phyloP scores from a whole-genome alignment of 2,888 invertebrate species.

The Conistra vaccinii region DNA sequence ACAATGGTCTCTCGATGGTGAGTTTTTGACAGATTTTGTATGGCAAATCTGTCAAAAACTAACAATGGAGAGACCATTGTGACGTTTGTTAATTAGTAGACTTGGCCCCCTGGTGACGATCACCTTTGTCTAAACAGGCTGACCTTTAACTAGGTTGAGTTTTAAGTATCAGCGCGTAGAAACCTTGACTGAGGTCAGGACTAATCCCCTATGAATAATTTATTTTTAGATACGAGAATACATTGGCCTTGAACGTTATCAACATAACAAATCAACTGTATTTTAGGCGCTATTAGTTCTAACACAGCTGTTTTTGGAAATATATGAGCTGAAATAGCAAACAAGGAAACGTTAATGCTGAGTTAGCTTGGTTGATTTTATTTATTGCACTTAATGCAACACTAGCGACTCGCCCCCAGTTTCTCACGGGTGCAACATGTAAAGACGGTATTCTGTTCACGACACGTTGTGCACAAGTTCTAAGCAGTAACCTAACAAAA shows the following conservation, averaged over 20 bases:
- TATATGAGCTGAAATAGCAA: not conserved
- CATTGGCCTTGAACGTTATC: slow-evolving; percentile 45
- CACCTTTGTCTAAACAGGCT: slow-evolving; percentile 11
- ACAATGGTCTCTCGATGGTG: too few relatives aligned
- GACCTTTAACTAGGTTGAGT: slow-evolving; percentile 15
- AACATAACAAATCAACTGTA: slow-evolving; percentile 31
- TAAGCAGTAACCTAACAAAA: not conserved
- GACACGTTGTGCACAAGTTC: not conserved
- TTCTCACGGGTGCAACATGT: not conserved
- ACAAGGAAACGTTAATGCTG: not conserved
- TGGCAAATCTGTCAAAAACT: too few relatives aligned
- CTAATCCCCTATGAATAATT: slow-evolving; percentile 53
- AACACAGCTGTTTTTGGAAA: not conserved
- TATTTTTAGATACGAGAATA: slow-evolving; percentile 32
- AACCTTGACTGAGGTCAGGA: slow-evolving; percentile 55
- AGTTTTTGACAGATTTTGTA: too few relatives aligned
- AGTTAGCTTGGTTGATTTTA: not conserved
- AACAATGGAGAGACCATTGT: too few relatives aligned
- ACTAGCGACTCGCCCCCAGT: not conserved
- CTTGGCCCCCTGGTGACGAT: not conserved
- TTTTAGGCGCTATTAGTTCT: slow-evolving; percentile 12
- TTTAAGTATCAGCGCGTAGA: slow-evolving; percentile 24
- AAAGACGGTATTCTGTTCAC: not conserved
- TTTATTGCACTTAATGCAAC: not conserved
- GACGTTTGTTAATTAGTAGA: too few relatives aligned